phyloP scores from a whole-genome alignment of 2,113 vertebrate species.

The Aramus guarauna region DNA sequence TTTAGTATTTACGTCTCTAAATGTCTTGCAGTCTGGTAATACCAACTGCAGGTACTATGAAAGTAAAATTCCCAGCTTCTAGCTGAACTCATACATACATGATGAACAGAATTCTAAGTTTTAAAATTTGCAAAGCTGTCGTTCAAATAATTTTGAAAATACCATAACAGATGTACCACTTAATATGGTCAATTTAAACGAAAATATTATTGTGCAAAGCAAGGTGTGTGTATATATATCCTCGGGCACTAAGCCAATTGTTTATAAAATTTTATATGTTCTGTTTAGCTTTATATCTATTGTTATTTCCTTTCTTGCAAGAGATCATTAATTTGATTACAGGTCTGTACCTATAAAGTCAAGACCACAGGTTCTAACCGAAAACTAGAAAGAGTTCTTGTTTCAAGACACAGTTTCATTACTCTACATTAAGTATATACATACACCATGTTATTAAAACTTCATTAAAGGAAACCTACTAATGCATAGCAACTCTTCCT shows the following conservation, averaged over 20 bases:
- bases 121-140: background rate
- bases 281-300: background rate
- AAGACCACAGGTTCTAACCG: background rate
- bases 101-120: background rate
- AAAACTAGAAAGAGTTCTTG: background rate
- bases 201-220: background rate
- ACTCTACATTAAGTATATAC: background rate
- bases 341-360: background rate
- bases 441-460: background rate
- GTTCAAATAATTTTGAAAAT: background rate
- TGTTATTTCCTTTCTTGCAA: background rate
- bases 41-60: background rate
- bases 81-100: background rate
- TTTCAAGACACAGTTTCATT: background rate
- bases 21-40: background rate
- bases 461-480: background rate
- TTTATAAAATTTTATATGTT: background rate
- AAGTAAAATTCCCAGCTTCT: background rate
- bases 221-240: accelerated
- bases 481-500: background rate
- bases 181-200: background rate
- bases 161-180: background rate
- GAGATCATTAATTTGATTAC: background rate
- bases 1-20: background rate
- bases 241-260: background rate